Evolutionary conservation across 2,888 invertebrate species (phyloP).

Genomic region (Seladonia tumulorum): DNA sequence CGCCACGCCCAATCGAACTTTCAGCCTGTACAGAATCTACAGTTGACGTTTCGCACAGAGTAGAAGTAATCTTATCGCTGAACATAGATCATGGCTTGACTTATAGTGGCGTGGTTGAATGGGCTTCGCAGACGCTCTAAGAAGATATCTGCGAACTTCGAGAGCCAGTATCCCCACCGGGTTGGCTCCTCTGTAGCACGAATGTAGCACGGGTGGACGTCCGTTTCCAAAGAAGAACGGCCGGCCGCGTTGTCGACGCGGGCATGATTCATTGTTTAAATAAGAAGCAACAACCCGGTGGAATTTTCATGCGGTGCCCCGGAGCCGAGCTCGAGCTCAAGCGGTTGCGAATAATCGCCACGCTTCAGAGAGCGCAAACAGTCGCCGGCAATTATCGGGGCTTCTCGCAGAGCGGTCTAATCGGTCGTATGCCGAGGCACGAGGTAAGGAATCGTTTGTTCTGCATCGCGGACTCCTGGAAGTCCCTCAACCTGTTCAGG

Average conservation of each 20-base stretch:
- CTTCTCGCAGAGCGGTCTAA: conserved; percentile 61
- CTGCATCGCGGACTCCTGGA: conserved; percentile 72
- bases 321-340: neutral
- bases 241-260: conserved; percentile 17
- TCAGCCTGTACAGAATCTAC: neutral
- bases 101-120: neutral
- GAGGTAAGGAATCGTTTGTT: conserved; percentile 73
- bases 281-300: conserved; percentile 22
- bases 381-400: conserved; percentile 64
- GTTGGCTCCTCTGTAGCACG: neutral
- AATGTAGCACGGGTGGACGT: neutral
- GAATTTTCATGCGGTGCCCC: conserved; percentile 46
- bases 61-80: neutral
- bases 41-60: neutral
- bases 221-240: neutral
- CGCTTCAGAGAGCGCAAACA: conserved; percentile 51
- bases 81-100: neutral
- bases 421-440: conserved; percentile 67
- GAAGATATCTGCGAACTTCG: neutral
- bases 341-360: conserved; percentile 47
- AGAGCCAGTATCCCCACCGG: neutral
- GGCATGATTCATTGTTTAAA: conserved; percentile 40
- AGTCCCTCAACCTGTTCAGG: conserved; percentile 70
- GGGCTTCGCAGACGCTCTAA: neutral
- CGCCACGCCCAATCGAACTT: neutral